Evolutionary conservation across 2,888 invertebrate species (phyloP).

Genomic region (Malachius bipustulatus): DNA sequence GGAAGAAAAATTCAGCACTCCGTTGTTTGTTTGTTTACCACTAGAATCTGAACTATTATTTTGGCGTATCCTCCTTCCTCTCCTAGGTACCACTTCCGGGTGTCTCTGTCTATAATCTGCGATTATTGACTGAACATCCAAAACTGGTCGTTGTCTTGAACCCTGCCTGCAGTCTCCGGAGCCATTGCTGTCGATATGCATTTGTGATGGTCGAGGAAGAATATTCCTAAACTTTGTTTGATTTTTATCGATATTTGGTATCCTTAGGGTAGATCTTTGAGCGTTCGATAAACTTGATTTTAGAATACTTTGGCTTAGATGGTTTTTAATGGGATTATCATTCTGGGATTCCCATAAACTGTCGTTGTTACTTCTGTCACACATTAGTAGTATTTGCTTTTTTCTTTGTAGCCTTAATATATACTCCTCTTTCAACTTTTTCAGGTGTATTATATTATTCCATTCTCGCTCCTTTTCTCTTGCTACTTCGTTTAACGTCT

Average conservation of each 20-base stretch:
- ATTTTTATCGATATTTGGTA: conserved; percentile 6
- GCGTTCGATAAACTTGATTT: conserved; percentile 22
- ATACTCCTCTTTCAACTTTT: conserved; percentile 76
- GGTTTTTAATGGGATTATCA: conserved; percentile 17
- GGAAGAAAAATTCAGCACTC: conserved; percentile 32
- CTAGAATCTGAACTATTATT: conserved; percentile 31
- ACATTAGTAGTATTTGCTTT: conserved; percentile 46
- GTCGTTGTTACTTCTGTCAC: conserved; percentile 23
- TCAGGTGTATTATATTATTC: conserved; percentile 70
- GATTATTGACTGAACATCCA: conserved; percentile 72
- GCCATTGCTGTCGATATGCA: conserved; percentile 42
- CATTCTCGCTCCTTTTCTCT: conserved; percentile 76
- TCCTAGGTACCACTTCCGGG: conserved; percentile 58
- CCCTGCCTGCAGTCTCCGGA: conserved; percentile 44
- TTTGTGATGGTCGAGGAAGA: conserved; percentile 39
- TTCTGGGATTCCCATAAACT: conserved; percentile 16
- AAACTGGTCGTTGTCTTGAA: conserved; percentile 61
- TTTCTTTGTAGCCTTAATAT: conserved; percentile 57
- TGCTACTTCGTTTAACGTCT: conserved; percentile 60
- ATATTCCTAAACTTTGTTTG: conserved; percentile 25
- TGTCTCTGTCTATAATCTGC: conserved; percentile 68
- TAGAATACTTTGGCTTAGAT: conserved; percentile 22
- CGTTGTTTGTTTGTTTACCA: conserved; percentile 21
- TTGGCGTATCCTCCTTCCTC: conserved; percentile 51
- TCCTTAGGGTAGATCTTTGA: conserved; percentile 16